Percentiles rank a stretch among this genome's conserved stretches.
Conservation (phyloP, 2,888 invertebrate genomes). For the Cephus rjabovi region DNA sequence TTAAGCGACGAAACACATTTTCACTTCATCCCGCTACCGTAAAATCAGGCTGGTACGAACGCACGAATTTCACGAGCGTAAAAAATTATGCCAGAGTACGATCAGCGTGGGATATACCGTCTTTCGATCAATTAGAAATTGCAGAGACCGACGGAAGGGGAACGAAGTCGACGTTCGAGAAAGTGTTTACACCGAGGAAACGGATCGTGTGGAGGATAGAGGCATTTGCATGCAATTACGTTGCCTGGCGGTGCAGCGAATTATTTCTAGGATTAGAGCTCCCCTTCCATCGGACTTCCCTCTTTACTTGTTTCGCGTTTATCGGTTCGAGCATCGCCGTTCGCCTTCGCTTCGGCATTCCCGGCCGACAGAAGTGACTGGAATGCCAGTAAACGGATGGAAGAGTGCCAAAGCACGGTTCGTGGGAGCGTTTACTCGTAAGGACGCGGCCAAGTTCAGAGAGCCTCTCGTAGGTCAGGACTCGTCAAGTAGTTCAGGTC, state of each 20-base stretch:
- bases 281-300: background rate
- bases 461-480: constrained; percentile 19
- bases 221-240: constrained; percentile 59
- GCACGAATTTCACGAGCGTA: background rate
- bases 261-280: background rate
- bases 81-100: background rate
- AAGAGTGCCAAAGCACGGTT: constrained; percentile 8
- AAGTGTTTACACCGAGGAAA: constrained; percentile 58
- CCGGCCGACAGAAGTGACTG: background rate
- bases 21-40: background rate
- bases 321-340: background rate
- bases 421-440: constrained; percentile 7
- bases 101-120: background rate
- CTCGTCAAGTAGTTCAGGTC: constrained; percentile 2
- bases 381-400: background rate
- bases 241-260: constrained; percentile 31
- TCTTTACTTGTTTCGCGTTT: background rate
- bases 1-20: background rate
- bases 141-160: constrained; percentile 34
- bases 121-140: constrained; percentile 37
- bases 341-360: constrained; percentile 3
- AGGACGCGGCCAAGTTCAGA: constrained; percentile 11
- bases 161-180: constrained; percentile 40
- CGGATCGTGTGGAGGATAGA: constrained; percentile 55
- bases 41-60: background rate